These are phyloP conservation scores for Eueides isabella DNA, from an alignment of 1,140 invertebrate genomes.

Conservation along the genomic window DNA sequence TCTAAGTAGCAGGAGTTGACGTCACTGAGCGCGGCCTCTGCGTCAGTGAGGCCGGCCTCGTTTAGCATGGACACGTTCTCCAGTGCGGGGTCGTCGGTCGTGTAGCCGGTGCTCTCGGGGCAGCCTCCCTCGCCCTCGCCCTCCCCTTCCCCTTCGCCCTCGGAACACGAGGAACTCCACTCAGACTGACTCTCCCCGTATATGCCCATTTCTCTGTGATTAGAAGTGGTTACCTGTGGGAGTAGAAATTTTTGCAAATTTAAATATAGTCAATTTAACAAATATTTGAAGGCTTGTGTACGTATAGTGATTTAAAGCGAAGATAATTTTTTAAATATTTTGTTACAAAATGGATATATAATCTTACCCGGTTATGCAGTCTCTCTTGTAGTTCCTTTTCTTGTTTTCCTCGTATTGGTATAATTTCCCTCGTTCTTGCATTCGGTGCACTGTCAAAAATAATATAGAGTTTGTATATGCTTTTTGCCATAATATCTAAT, in stretches of 20 bases:
- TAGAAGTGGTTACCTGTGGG: slow-evolving; percentile 60
- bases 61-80: slow-evolving; percentile 93
- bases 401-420: slow-evolving; percentile 63
- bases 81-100: slow-evolving; percentile 90
- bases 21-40: slow-evolving; percentile 92
- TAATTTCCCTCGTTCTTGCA: slow-evolving; percentile 64
- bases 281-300: slow-evolving; percentile 7
- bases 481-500: too few species aligned
- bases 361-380: slow-evolving; percentile 68
- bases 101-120: slow-evolving; percentile 90
- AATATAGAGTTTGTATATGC: background rate
- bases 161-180: slow-evolving; percentile 86
- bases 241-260: background rate
- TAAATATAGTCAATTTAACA: background rate
- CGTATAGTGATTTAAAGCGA: background rate
- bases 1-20: slow-evolving; percentile 92
- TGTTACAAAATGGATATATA: slow-evolving; percentile 14
- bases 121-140: slow-evolving; percentile 82
- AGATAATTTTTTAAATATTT: background rate
- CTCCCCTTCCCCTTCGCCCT: slow-evolving; percentile 76
- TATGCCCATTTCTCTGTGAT: slow-evolving; percentile 71
- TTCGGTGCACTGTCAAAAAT: slow-evolving; percentile 60
- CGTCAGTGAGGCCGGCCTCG: slow-evolving; percentile 92
- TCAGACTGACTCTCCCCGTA: slow-evolving; percentile 88
- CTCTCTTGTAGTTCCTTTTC: slow-evolving; percentile 66